Evolutionary conservation across 1,140 invertebrate genomes (phyloP).

Genomic region (Adelges cooleyi): DNA sequence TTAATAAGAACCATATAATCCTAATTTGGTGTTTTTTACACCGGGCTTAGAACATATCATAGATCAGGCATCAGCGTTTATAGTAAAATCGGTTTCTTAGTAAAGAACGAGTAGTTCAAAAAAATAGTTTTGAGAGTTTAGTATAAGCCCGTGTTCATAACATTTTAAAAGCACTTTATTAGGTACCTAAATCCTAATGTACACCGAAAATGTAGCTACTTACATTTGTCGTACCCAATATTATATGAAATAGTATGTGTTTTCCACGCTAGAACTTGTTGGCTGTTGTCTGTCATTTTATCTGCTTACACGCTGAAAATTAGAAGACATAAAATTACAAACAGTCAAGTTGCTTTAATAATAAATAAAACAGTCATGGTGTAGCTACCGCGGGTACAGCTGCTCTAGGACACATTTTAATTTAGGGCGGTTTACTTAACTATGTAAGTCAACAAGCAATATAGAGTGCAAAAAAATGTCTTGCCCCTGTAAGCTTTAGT

Average conservation of each 20-base stretch:
- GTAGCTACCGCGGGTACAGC: not conserved
- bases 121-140: not conserved
- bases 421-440: not conserved
- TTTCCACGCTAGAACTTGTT: not conserved
- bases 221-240: conserved; percentile 3
- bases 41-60: too few species aligned
- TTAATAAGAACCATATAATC: too few species aligned
- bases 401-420: not conserved
- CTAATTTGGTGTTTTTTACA: too few species aligned
- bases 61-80: too few species aligned
- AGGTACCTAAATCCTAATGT: too few species aligned
- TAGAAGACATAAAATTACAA: not conserved
- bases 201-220: not conserved
- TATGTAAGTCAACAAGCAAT: not conserved
- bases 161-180: too few species aligned
- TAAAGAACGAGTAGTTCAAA: not conserved
- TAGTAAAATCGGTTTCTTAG: too few species aligned
- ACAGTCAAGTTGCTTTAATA: too few species aligned
- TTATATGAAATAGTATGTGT: not conserved
- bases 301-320: not conserved
- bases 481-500: not conserved
- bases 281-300: not conserved
- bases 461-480: too few species aligned
- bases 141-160: not conserved
- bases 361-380: too few species aligned